Evolutionary conservation across 2,113 vertebrate species (phyloP), one percentile per base, ranked within the genome.

Genomic region (Zootoca vivipara): DNA sequence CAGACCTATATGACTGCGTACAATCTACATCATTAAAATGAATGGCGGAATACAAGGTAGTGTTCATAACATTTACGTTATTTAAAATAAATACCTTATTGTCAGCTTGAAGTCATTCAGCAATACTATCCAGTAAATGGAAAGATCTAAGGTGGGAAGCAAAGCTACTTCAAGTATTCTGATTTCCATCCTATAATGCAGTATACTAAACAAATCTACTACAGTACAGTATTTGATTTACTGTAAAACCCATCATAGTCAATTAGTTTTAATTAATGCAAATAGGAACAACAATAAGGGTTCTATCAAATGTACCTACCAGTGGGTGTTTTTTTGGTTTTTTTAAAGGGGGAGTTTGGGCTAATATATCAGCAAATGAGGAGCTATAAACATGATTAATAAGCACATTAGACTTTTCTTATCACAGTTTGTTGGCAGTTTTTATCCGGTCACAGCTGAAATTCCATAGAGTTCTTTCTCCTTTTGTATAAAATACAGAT

Each of bases 331-430:
- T 52, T 52, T 52, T n/a, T n/a, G n/a, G n/a, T n/a, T n/a, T 52
- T 52, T 97, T 42, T 97, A 95, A 97, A 97, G 96, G 95, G 95
- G 96, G 97, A 97, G 97, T 97, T 97, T 96, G 95, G 94, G 94
- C 96, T 97, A 97, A 97, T 97, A 97, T 97, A 97, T 97, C 97
- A 97, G 96, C 96, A 97, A 97, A 97, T 96, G 97, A 97, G 96
- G 94, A 96, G 93, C 97, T 96, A 98, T 98, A 98, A 98, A 98
- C 96, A 96, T 98, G 97, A 98, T 98, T 98, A 97, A 98, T 98
- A 97, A 92, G 93, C 96, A 97, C 97, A 97, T 97, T 98, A 97
- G 97, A 97, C 96, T 96, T 97, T 96, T 95, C 97, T 98, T 98
- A 98, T 98, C 97, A 97, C 96, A 94, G 96, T 95, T 94, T 95